These are phyloP conservation scores for Pyrrhosoma nymphula DNA, from an alignment of 2,888 invertebrate species.

Conservation along the genomic window DNA sequence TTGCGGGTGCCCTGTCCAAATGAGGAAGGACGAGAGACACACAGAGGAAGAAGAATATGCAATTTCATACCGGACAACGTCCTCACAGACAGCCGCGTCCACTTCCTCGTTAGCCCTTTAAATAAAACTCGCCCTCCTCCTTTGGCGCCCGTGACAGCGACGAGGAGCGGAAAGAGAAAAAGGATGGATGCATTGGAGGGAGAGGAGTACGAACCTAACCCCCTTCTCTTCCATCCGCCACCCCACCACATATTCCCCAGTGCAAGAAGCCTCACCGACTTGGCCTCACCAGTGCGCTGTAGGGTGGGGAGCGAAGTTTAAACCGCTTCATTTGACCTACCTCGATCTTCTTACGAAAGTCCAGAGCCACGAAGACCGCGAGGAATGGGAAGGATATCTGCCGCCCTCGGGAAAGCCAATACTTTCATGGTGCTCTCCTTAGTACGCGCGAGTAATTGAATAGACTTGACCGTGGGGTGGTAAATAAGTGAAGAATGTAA, in stretches of 20 bases:
- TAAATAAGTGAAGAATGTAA: not conserved
- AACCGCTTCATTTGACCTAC: not conserved
- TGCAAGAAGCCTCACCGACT: no score
- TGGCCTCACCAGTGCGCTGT: no score
- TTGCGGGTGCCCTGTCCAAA: not conserved
- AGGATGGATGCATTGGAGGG: not conserved
- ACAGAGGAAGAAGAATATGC: not conserved
- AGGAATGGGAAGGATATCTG: not conserved
- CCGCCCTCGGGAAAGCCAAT: not conserved
- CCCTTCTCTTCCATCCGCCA: not conserved
- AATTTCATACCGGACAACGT: not conserved
- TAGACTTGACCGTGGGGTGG: not conserved
- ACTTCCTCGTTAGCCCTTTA: constrained; percentile 2
- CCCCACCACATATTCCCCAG: not conserved
- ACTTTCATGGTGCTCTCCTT: not conserved
- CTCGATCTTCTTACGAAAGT: not conserved
- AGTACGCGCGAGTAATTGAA: not conserved
- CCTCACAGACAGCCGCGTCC: not conserved
- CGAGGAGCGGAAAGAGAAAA: not conserved
- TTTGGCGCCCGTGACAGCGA: not conserved
- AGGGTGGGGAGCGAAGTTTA: not conserved
- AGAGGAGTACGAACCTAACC: not conserved
- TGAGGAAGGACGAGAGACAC: not conserved
- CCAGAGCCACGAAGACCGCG: not conserved
- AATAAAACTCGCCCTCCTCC: not conserved